A percentile compares a stretch with the other conserved stretches of the same genome.
Evolutionary conservation across 2,113 vertebrate species (phyloP).

Genomic region (Emberiza fucata): DNA sequence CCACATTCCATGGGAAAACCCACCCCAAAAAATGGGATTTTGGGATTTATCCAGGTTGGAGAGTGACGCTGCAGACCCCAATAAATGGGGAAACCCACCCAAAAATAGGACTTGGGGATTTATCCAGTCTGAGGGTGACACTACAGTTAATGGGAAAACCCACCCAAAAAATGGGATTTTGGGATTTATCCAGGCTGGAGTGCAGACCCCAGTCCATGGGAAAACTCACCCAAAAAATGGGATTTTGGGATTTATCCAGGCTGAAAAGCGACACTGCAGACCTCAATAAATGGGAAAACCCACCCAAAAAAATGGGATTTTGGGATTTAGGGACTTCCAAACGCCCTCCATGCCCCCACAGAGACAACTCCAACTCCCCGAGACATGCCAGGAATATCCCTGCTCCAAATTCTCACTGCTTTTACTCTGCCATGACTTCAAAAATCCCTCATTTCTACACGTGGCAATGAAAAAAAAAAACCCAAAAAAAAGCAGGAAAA

Average conservation of each 20-base stretch:
- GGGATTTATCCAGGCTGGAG: not conserved
- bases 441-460: not conserved
- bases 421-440: rapidly evolving
- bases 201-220: rapidly evolving
- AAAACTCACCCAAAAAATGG: not conserved
- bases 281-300: too few species aligned
- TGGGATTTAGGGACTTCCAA: not conserved
- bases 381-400: not conserved
- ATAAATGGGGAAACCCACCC: rapidly evolving
- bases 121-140: not conserved
- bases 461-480: not conserved
- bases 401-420: not conserved
- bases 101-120: not conserved
- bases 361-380: not conserved
- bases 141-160: not conserved
- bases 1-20: too few species aligned
- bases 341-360: not conserved
- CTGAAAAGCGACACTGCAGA: too few species aligned
- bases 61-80: too few species aligned
- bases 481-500: not conserved
- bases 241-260: not conserved
- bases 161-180: not conserved
- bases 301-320: not conserved
- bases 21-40: not conserved
- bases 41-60: not conserved